Base-by-base conservation (phyloP, 1,140 invertebrate genomes). In the Pogonomyrmex barbatus region DNA sequence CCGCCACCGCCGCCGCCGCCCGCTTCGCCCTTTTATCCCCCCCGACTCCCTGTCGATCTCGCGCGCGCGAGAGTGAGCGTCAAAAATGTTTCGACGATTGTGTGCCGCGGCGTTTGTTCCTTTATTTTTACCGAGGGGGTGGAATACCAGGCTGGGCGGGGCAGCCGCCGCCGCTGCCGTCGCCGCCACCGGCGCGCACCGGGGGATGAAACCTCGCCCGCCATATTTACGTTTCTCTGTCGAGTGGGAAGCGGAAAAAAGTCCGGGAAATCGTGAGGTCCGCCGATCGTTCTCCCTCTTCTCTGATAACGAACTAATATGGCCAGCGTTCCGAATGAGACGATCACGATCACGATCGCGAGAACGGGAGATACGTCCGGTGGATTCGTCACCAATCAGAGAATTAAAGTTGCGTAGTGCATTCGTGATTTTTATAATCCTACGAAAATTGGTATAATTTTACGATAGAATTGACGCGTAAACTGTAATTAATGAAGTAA, bases 81-180 rank as follows among this genome's bases (percentile, higher is more conserved):
- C 90, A 94, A 94, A 94, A 94, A 93, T 93, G 92, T 94, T 94
- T 94, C 93, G 91, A 91, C 94, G 92, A 93, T 94, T 94, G 93
- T 93, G 93, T 93, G 91, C 92, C 91, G 90, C 90, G 86, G 91
- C 92, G 91, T 93, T 93, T 94, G 92, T 93, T 94, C 93, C 93
- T 94, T 94, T 94, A 94, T 94, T 94, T 94, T 94, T 92, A 85
- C 87, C 90, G 92, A 91, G 91, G 92, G 79, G 92, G 92, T 93
- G 93, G 93, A 94, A 93, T 93, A 92, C 86, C 91, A 90, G 89
- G 88, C 92, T 94, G 93, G 94, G 94, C 94, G 94, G 94, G 90
- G 93, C 94, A 85, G 91, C 87, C 75, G 68, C 89, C 86, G 75
- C 90, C 85, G 86, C 76, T 82, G 87, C 88, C 85, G 91, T 84